phyloP scores from a whole-genome alignment of 2,888 invertebrate species.

The Apeira syringaria region DNA sequence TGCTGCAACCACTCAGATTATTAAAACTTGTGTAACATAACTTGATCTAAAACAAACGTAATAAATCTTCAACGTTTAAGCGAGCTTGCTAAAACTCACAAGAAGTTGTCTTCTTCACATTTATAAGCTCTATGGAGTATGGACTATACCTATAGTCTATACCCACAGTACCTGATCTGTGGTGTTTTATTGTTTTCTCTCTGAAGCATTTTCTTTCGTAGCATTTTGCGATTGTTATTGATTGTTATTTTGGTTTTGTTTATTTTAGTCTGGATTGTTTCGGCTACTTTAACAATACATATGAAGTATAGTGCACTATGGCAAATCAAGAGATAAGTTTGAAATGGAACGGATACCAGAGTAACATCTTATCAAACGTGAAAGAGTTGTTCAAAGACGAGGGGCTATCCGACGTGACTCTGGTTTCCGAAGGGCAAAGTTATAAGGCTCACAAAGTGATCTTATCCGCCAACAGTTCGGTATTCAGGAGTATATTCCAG shows the following conservation, averaged over 20 bases:
- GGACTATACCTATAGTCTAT: no score
- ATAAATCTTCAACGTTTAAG: no score
- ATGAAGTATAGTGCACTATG: constrained; percentile 45
- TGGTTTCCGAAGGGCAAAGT: constrained; percentile 86
- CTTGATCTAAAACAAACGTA: no score
- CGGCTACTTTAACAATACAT: constrained; percentile 16
- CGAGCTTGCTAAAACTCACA: no score
- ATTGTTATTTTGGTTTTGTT: constrained; percentile 18
- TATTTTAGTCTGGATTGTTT: no score
- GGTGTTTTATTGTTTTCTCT: constrained; percentile 35
- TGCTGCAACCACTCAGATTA: no score
- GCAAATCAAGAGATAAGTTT: constrained; percentile 86
- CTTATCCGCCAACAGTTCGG: constrained; percentile 86
- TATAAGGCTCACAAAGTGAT: constrained; percentile 88
- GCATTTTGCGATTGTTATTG: constrained; percentile 33
- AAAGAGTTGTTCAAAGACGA: constrained; percentile 86
- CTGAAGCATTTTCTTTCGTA: constrained; percentile 30
- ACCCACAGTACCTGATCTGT: no score
- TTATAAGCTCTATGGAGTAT: no score
- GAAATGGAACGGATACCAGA: constrained; percentile 88
- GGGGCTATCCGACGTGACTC: constrained; percentile 86
- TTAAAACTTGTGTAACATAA: no score
- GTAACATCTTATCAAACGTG: constrained; percentile 85
- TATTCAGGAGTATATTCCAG: constrained; percentile 86
- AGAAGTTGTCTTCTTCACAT: no score